Base-by-base conservation (phyloP, 2,888 invertebrate genomes). In the Drosophila anomalata region DNA sequence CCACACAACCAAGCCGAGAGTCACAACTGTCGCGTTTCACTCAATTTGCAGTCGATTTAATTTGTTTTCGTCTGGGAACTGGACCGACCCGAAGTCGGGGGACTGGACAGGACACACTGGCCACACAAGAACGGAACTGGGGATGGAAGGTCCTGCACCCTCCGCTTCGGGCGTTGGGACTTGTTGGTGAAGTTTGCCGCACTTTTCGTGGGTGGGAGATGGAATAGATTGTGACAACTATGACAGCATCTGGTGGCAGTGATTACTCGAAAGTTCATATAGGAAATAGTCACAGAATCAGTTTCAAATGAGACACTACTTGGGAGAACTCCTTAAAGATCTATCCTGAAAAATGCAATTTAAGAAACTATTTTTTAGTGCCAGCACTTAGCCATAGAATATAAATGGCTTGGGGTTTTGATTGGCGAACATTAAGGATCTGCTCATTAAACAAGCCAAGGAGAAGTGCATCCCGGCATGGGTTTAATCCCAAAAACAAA, bases 11-110 rank as follows among this genome's bases (percentile, higher is more conserved):
- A 31, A 41, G n/a, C 14, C 41, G 14, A 42, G 65, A 81, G 69
- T 68, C 67, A 54, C 70, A 79, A 72, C 87, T 87, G 86, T 81
- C 81, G 77, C 86, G 79, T 73, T 87, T 85, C 75, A 82, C 82
- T 68, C 82, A 87, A 82, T 82, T 82, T 87, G 71, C 87, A 82
- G 83, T 79, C 88, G 86, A 82, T 82, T 82, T 87, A 85, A 82
- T 82, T 87, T 87, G 86, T 85, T 87, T 87, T 77, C 78, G 60
- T 62, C 77, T 59, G 57, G 69, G 51, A 68, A 52, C 42, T 52
- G 62, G 26, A 0, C 22, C 20, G 26, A 17, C 9, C 11, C 62
- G 20, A 7, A n/a, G 26, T n/a, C 36, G 31, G 24, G 62, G 66
- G 58, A 68, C 17, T 8, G 58, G 4, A 20, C 22, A 31, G 29